Base-by-base conservation (phyloP, 2,797 vertebrate species). In the Lepus oiostolus region DNA sequence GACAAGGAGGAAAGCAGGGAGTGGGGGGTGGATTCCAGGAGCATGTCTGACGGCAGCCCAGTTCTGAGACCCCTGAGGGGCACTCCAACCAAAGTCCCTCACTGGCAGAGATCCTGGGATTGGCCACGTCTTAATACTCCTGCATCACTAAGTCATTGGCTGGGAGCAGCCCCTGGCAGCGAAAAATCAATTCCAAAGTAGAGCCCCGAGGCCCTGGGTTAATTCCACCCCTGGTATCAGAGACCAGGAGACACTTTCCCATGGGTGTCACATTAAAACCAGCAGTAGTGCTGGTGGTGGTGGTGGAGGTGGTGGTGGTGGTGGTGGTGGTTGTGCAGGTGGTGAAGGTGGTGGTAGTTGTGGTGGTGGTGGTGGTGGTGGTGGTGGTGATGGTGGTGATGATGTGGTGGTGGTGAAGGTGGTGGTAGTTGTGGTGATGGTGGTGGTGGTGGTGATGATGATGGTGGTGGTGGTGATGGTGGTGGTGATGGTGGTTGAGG, bases 41-140 rank as follows among this genome's bases (percentile, higher is more conserved):
- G 32, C 26, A 9, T 2, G 11, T 28, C 1, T 65, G 21, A 4
- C 5, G 0, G 4, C 9, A 74, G 5, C 1, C 2, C 3, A 16
- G n/a, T 47, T 62, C 65, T 58, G 5, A 65, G 30, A 68, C 32
- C 19, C 4, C 9, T 4, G 5, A 32, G 30, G 30, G 19, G 72
- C 16, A n/a, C 63, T 92, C 68, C 62, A 60, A 70, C 30, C 12
- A 26, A 65, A 76, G 68, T 13, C 9, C 70, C n/a, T 79, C 0
- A 3, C 47, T 32, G 79, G 62, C 26, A n/a, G 9, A 52, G 24
- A n/a, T 67, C 79, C 28, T 35, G 19, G 47, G 70, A 68, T 52
- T 2, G 8, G n/a, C 42, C 10, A 22, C 1, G 5, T 52, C 30
- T 58, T 54, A 16, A 21, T 30, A 13, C 21, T 21, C 70, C 35